These are phyloP conservation scores for Neoarius graeffei DNA, from an alignment of 2,113 vertebrate genomes.

Conservation along the genomic window DNA sequence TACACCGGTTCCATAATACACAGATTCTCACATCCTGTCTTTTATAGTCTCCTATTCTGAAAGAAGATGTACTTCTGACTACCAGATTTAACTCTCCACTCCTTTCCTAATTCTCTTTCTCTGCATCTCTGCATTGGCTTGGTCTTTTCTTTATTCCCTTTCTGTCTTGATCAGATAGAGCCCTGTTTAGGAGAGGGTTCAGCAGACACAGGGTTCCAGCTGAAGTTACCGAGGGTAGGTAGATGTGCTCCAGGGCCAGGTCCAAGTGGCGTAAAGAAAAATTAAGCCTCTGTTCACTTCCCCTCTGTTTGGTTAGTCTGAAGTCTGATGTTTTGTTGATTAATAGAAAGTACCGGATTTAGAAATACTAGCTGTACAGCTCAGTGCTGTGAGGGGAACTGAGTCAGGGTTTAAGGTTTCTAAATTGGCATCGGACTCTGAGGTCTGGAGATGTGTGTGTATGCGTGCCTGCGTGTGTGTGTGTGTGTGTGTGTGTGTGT, in stretches of 20 bases:
- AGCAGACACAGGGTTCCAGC: not conserved
- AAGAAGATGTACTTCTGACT: not conserved
- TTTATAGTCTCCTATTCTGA: not conserved
- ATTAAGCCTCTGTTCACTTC: constrained; percentile 5
- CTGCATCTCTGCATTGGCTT: not conserved
- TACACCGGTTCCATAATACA: not conserved
- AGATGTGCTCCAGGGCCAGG: not conserved
- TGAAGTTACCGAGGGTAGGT: constrained; percentile 25
- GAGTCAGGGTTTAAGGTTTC: constrained; percentile 6
- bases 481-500: not conserved
- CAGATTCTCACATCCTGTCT: not conserved
- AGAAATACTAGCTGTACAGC: not conserved
- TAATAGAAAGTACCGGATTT: not conserved
- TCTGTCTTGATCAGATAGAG: not conserved
- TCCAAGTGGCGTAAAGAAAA: not conserved
- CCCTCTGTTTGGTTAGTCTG: not conserved
- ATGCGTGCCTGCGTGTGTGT: not conserved
- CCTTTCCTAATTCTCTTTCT: not conserved
- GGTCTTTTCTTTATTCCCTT: not conserved
- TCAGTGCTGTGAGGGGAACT: not conserved
- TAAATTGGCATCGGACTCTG: not conserved
- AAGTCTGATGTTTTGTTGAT: not conserved
- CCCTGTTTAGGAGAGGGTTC: constrained; percentile 29
- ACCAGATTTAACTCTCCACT: not conserved
- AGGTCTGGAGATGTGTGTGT: not conserved